Base-by-base conservation (phyloP, 2,888 invertebrate genomes). In the Ariolimax columbianus region DNA sequence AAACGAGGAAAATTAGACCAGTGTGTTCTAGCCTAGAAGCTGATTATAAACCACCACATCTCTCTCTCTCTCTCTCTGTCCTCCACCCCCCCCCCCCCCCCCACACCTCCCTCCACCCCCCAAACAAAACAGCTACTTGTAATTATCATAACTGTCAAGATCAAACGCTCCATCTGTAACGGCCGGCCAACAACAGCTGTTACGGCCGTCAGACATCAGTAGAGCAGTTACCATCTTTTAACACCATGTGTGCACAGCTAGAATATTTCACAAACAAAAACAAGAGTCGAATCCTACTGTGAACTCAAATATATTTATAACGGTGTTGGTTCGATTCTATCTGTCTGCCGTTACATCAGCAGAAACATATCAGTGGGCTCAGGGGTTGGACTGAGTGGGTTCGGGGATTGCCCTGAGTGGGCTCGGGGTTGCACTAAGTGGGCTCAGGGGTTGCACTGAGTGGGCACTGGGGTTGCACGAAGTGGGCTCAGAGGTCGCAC, bases 141-240 rank as follows among this genome's bases (percentile, higher is more conserved):
- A 73, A 73, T 73, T 73, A 73, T 43, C 43, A 43, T 47, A 47
- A 43, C n/a, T 43, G 43, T 43, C 73, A 30, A 43, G 73, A 73
- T 73, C 43, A 73, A 73, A 73, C 0, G 72, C 40, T 38, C 40
- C 72, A 33, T 36, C 3, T 36, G 68, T 36, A 36, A 33, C 11
- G 68, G 36, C 17, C 47, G n/a, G n/a, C 9, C 43, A 9, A 36
- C n/a, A 73, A 23, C 73, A 73, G 73, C 43, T 73, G 73, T 43
- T 40, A n/a, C n/a, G n/a, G 30, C 23, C 38, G 40, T 26, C 38
- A 70, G 26, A 70, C 70, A 38, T 11, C 11, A 14, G 11, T n/a
- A 73, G 43, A 43, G 7, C 66, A 33, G 30, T 0, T n/a, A 26
- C 38, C 23, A 40, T 40, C 40, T 38, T 4, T 73, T 17, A 43